A percentile compares a stretch with the other conserved stretches of the same genome.
These are phyloP conservation scores for Myzus persicae DNA, from an alignment of 1,140 invertebrate genomes.

Conservation along the genomic window DNA sequence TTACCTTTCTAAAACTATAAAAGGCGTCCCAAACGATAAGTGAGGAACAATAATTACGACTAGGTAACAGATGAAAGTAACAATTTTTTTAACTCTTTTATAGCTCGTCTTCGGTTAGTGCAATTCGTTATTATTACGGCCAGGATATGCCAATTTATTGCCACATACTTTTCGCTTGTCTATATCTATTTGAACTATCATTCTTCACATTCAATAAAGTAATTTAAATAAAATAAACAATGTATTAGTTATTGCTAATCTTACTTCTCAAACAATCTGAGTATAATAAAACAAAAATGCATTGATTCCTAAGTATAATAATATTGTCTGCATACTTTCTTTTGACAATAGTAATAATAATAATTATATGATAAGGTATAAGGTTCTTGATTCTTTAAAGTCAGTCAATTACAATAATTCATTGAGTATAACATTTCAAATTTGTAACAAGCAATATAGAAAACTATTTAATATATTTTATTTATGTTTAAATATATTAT, in stretches of 20 bases:
- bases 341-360: neutral
- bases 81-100: neutral
- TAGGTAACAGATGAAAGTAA: neutral
- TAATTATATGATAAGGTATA: neutral
- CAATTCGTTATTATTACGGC: neutral
- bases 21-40: neutral
- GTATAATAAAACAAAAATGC: neutral
- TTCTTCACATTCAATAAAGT: neutral
- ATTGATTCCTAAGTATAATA: neutral
- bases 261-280: neutral
- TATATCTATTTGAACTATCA: neutral
- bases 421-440: neutral
- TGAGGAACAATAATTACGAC: neutral
- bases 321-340: neutral
- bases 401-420: neutral
- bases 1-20: neutral
- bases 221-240: neutral
- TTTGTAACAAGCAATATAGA: neutral
- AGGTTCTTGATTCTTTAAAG: neutral
- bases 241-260: neutral
- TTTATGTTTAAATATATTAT: neutral
- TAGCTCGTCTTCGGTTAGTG: neutral
- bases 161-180: neutral
- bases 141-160: conserved; percentile 3
- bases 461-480: neutral